These are phyloP conservation scores for Syngnathus rostellatus DNA, from an alignment of 2,797 vertebrate species.

Conservation along the genomic window DNA sequence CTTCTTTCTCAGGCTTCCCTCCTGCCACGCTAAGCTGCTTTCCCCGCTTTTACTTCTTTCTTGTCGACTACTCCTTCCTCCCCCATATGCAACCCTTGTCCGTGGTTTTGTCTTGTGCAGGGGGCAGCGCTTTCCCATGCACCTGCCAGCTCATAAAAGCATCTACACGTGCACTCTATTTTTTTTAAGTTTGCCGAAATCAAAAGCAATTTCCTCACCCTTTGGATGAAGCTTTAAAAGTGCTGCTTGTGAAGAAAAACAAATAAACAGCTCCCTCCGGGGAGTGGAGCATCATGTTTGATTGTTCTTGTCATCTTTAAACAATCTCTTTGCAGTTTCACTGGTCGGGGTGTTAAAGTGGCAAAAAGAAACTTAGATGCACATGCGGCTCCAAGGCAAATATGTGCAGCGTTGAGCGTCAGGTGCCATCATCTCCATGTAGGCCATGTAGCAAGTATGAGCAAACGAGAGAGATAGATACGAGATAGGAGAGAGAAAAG, in stretches of 20 bases:
- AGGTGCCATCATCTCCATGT: conserved; percentile 43
- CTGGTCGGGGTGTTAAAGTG: conserved; percentile 34
- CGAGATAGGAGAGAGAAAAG: conserved; percentile 38
- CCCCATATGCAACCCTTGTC: conserved; percentile 40
- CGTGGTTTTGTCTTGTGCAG: conserved; percentile 60
- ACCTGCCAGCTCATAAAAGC: conserved; percentile 36
- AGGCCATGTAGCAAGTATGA: conserved; percentile 25
- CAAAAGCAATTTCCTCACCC: not conserved
- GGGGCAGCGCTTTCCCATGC: conserved; percentile 68
- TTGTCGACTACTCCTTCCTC: conserved; percentile 25
- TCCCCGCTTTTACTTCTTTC: conserved; percentile 45
- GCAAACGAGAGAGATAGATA: conserved; percentile 12
- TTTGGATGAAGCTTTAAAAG: not conserved
- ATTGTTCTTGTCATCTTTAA: conserved; percentile 50
- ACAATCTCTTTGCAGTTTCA: conserved; percentile 43
- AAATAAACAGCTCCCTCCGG: conserved; percentile 14
- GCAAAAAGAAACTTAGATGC: conserved; percentile 26
- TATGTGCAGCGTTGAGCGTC: conserved; percentile 38
- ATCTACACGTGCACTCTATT: not conserved
- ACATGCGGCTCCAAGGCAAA: conserved; percentile 12
- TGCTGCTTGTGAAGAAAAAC: not conserved
- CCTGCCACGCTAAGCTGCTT: conserved; percentile 55
- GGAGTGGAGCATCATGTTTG: conserved; percentile 30
- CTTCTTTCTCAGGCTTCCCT: conserved; percentile 41
- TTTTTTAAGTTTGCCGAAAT: not conserved